Evolutionary conservation across 2,888 invertebrate species (phyloP), one percentile per base, ranked within the genome.

Genomic region (Drosophila nigricruria): DNA sequence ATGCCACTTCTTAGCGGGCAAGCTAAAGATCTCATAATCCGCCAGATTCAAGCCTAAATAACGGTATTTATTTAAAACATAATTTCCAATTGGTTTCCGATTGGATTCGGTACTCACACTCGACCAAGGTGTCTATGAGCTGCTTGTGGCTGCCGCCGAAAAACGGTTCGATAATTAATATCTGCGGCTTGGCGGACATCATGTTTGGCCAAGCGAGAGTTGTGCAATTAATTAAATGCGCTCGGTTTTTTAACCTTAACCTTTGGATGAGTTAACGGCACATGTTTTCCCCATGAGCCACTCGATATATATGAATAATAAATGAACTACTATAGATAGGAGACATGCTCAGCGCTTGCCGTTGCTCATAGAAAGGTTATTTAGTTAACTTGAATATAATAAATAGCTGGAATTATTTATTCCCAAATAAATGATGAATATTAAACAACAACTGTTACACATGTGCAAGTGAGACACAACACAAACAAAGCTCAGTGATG

Each of bases 1-100:
- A 81, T 96, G 96, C 96, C 96, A 96, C 90, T 96, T 96, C 86
- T 96, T 96, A 9, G 95, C 95, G 1, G 95, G 93, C 88, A 96
- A 92, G 47, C 94, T 94, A 32, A 94, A 92, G 12, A 95, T 86
- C 70, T 93, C 92, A 81, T 92, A 94, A 59, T 92, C 90, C 9
- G 76, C 78, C 3, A 83, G 75, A 68, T 87, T 90, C 18, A 93
- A 77, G 73, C 91, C 93, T 93, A 54, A 54, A 2, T n/a, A 18
- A 16, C 5, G 14, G 20, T n/a, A 14, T 20, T 16, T 14, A 30
- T 4, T 53, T 9, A 27, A 38, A 5, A 8, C 38, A 8, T 30
- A 8, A 4, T 14, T 14, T 5, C 5, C 0, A 45, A 10, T 30
- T 30, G 2, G 4, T 20, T 32, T 27, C 50, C 16, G 12, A 50